Percentiles rank a stretch among this genome's conserved stretches.
These are phyloP conservation scores for Apamea epomidion DNA, from an alignment of 2,888 invertebrate species.

Conservation along the genomic window DNA sequence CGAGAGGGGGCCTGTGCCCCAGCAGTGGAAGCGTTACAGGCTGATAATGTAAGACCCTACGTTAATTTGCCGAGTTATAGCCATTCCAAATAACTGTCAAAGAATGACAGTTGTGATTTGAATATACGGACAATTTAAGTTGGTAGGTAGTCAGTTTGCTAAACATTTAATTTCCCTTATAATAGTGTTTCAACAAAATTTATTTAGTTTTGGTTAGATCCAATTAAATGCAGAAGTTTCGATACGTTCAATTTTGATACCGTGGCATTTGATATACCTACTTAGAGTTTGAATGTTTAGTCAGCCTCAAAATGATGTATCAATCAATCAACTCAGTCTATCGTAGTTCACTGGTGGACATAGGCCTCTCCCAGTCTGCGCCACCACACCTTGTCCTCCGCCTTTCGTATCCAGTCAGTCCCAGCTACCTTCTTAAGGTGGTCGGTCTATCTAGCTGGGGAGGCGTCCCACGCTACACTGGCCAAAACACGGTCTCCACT, in stretches of 20 bases:
- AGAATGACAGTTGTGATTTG: neutral
- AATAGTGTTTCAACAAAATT: slow-evolving; percentile 4
- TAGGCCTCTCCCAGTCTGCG: neutral
- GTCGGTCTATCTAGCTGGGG: neutral
- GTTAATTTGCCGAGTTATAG: neutral
- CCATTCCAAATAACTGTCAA: neutral
- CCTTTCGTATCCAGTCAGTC: no score
- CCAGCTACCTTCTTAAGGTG: no score
- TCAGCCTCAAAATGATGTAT: neutral
- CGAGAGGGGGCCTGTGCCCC: no score
- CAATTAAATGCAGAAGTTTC: neutral
- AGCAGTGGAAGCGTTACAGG: no score
- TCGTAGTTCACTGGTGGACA: neutral
- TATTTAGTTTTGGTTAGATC: slow-evolving; percentile 5
- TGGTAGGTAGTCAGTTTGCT: neutral
- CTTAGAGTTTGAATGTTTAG: neutral
- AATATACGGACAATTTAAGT: neutral
- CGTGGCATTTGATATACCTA: neutral
- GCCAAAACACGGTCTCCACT: neutral
- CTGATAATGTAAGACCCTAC: no score
- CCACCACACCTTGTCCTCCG: no score
- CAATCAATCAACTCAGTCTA: neutral
- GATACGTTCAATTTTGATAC: neutral
- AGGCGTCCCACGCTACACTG: neutral
- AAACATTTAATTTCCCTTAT: neutral